A percentile compares a stretch with the other conserved stretches of the same genome.
Evolutionary conservation across 2,888 invertebrate genomes (phyloP).

Genomic region (Philopedon plagiatum): DNA sequence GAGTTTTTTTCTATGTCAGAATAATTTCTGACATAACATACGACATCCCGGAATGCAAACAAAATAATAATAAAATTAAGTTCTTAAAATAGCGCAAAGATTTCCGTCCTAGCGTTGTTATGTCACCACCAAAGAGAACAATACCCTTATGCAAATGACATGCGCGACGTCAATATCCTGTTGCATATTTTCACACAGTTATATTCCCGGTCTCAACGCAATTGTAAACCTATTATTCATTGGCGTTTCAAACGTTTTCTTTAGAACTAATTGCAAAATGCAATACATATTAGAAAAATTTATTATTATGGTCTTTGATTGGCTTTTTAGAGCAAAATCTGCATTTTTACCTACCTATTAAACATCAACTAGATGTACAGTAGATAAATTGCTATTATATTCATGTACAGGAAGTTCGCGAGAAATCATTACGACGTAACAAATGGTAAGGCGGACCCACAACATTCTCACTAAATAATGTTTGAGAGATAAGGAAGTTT

Average conservation of each 20-base stretch:
- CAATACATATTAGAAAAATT: neutral
- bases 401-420: neutral
- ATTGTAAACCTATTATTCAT: constrained; percentile 37
- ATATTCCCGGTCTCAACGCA: constrained; percentile 45
- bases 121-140: constrained; percentile 54
- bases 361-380: neutral
- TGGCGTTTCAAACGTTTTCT: constrained; percentile 10
- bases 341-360: neutral
- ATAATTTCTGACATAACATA: neutral
- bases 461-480: too few relatives aligned
- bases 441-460: too few relatives aligned
- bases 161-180: constrained; percentile 56
- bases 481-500: too few relatives aligned
- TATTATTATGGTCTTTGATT: neutral
- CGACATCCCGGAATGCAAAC: neutral
- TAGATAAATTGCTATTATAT: neutral
- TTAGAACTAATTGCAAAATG: neutral
- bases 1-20: too few relatives aligned
- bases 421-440: too few relatives aligned
- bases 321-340: neutral
- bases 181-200: constrained; percentile 60
- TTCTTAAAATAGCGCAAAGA: constrained; percentile 17
- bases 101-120: constrained; percentile 24
- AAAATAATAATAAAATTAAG: constrained; percentile 7
- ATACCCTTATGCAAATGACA: constrained; percentile 56